A percentile compares a stretch with the other conserved stretches of the same genome.
Evolutionary conservation across 2,888 invertebrate genomes (phyloP).

Genomic region (Cremastinae sp.): DNA sequence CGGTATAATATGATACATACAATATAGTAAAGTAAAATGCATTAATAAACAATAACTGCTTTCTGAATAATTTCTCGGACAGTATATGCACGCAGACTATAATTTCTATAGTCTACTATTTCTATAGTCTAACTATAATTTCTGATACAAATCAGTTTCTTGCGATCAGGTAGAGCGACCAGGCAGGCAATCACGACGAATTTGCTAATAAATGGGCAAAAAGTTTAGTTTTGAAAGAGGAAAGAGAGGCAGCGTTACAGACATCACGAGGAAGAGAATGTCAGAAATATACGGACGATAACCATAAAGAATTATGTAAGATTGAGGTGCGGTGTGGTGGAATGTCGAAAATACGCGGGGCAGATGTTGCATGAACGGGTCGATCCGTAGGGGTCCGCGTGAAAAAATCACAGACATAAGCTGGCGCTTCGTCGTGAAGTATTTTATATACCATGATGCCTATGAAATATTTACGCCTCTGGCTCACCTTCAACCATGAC

Average conservation of each 20-base stretch:
- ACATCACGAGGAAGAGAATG: neutral
- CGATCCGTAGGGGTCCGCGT: too few species aligned
- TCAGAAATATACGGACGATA: neutral
- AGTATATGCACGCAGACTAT: too few species aligned
- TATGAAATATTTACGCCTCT: conserved; percentile 17
- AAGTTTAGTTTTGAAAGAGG: neutral
- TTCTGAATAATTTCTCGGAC: too few species aligned
- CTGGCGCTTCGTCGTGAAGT: neutral
- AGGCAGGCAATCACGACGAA: neutral
- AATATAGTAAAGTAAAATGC: too few species aligned
- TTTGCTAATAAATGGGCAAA: neutral
- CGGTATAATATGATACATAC: too few species aligned
- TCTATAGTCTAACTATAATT: too few species aligned
- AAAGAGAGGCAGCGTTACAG: neutral
- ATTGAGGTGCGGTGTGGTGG: conserved; percentile 1
- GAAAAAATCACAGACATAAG: neutral
- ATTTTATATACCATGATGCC: neutral
- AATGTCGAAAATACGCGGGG: too few species aligned
- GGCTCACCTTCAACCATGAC: conserved; percentile 10
- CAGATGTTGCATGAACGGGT: too few species aligned
- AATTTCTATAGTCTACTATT: too few species aligned
- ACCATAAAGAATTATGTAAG: neutral
- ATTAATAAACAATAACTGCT: too few species aligned
- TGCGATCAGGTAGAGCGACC: too few species aligned
- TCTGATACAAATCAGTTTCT: too few species aligned